Percentiles rank a stretch among this genome's conserved stretches.
Conservation (phyloP, 1,140 invertebrate species). For the Orchesella cincta region DNA sequence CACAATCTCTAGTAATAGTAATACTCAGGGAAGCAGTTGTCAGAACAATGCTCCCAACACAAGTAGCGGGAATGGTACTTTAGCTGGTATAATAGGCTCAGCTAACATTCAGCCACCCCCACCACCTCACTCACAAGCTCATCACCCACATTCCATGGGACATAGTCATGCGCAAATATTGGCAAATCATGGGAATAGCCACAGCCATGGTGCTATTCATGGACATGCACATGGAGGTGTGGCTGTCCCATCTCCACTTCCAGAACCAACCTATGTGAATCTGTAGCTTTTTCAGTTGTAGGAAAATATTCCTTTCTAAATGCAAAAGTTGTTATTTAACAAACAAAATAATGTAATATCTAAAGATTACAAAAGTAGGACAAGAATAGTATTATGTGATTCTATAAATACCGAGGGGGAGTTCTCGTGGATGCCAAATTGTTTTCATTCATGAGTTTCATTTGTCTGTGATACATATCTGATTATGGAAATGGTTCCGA, state of each 20-base stretch:
- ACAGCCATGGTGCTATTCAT: conserved; percentile 59
- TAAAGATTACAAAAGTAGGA: no score
- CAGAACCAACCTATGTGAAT: conserved; percentile 90
- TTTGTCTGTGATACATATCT: conserved; percentile 19
- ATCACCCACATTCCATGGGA: conserved; percentile 33
- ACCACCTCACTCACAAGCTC: conserved; percentile 40
- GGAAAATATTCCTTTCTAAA: not conserved
- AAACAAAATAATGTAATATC: not conserved
- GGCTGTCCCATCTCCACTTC: conserved; percentile 71
- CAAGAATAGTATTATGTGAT: conserved; percentile 5
- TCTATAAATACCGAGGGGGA: not conserved
- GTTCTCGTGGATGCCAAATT: conserved; percentile 26
- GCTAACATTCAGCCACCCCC: conserved; percentile 7
- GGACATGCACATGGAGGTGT: conserved; percentile 56
- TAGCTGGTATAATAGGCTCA: conserved; percentile 17
- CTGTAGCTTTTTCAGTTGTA: conserved; percentile 66
- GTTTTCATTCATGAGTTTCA: conserved; percentile 20
- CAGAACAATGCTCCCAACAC: not conserved
- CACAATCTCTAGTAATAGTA: not conserved
- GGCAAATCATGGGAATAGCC: conserved; percentile 50
- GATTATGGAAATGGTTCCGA: no score
- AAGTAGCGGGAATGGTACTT: not conserved
- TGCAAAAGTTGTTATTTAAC: not conserved
- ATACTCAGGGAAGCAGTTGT: conserved; percentile 5
- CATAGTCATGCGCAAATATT: not conserved